Conservation (phyloP, 2,888 invertebrate species). For the Lampropteryx suffumata region DNA sequence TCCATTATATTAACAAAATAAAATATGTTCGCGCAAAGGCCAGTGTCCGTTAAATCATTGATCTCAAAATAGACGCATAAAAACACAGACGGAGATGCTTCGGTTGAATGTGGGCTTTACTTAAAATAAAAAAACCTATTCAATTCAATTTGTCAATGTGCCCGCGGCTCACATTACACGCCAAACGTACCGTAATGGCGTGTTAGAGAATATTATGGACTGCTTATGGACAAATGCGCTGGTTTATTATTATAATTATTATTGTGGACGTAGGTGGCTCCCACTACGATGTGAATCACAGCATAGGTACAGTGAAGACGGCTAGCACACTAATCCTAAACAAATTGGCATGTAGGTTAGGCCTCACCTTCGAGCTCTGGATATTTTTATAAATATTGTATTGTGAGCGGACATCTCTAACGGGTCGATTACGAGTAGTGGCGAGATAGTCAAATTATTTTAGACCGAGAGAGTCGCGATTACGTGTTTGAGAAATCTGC, state of each 20-base stretch:
- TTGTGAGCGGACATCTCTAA: no score
- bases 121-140: conserved; percentile 21
- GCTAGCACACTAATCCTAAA: neutral
- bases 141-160: conserved; percentile 37
- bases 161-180: conserved; percentile 32
- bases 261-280: conserved; percentile 24
- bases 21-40: conserved; percentile 7
- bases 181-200: conserved; percentile 29
- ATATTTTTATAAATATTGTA: no score
- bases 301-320: conserved; percentile 1
- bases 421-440: no score
- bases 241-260: conserved; percentile 50
- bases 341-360: neutral
- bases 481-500: no score
- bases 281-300: conserved; percentile 20
- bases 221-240: conserved; percentile 38
- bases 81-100: neutral
- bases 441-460: no score
- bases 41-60: neutral
- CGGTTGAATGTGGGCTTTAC: neutral
- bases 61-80: no score
- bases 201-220: conserved; percentile 33
- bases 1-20: conserved; percentile 25
- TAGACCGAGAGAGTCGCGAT: no score
- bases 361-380: neutral